A percentile compares a stretch with the other conserved stretches of the same genome.
phyloP scores from a whole-genome alignment of 53 echinoderm and acorn worm genomes.

The Stichopus horrens region DNA sequence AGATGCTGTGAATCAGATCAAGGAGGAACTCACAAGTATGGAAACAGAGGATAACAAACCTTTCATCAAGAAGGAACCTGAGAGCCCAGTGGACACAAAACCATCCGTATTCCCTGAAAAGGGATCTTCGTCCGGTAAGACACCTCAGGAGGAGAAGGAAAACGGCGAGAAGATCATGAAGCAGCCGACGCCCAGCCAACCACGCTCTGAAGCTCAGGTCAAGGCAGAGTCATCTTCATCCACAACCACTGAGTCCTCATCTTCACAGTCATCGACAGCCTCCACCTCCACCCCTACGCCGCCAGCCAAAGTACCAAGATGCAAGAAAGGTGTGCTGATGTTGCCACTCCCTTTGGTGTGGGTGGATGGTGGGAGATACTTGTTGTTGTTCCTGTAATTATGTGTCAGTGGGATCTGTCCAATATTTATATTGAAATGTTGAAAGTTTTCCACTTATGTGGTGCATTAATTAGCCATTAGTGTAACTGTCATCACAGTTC shows the following conservation, averaged over 20 bases:
- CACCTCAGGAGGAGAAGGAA: conserved; percentile 1
- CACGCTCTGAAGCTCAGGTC: conserved; percentile 19
- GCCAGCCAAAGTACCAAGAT: conserved; percentile 67
- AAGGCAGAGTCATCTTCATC: conserved; percentile 8
- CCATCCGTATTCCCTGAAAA: conserved; percentile 12
- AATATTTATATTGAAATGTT: neutral
- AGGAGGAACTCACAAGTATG: conserved; percentile 48
- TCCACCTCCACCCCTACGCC: conserved; percentile 10
- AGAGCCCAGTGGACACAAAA: conserved; percentile 39
- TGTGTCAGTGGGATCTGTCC: neutral
- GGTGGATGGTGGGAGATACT: neutral
- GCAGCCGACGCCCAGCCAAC: neutral
- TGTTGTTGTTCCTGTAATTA: neutral
- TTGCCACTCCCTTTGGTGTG: neutral
- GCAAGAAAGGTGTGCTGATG: conserved; percentile 77
- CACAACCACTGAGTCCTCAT: neutral
- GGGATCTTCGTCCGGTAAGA: conserved; percentile 7
- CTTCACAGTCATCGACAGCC: neutral
- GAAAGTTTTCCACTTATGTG: neutral
- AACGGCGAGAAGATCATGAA: conserved; percentile 18
- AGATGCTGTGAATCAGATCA: conserved; percentile 42
- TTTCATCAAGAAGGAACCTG: conserved; percentile 37
- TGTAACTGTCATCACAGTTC: no score
- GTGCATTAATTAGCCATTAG: no score
- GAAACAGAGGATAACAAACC: conserved; percentile 40